These are phyloP conservation scores for Xestobium rufovillosum DNA, from an alignment of 2,888 invertebrate species.

Conservation along the genomic window DNA sequence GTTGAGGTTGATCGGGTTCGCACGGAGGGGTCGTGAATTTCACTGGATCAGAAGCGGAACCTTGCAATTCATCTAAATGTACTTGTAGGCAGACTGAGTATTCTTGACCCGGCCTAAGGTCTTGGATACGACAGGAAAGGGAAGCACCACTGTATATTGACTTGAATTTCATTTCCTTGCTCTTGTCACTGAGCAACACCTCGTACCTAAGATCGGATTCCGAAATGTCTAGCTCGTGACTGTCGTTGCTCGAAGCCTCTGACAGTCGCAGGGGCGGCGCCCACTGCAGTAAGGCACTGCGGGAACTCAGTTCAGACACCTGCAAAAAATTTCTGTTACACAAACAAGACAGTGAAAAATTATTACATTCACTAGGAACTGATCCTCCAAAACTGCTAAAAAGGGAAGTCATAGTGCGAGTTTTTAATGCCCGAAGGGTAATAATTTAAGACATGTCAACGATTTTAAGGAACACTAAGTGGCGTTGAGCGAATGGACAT, in stretches of 20 bases:
- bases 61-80: constrained; percentile 65
- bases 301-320: constrained; percentile 76
- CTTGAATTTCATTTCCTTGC: constrained; percentile 76
- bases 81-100: constrained; percentile 78
- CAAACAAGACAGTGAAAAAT: constrained; percentile 12
- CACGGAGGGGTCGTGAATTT: constrained; percentile 75
- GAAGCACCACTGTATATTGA: constrained; percentile 74
- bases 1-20: constrained; percentile 67
- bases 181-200: constrained; percentile 69
- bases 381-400: too few species aligned
- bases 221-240: constrained; percentile 48
- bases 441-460: too few species aligned
- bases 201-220: constrained; percentile 70
- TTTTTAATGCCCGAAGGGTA: too few species aligned
- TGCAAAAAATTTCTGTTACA: too few species aligned
- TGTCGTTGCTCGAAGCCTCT: constrained; percentile 44
- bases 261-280: constrained; percentile 54
- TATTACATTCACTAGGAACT: too few species aligned
- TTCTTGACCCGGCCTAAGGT: constrained; percentile 80
- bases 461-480: too few species aligned
- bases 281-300: constrained; percentile 81
- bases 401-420: too few species aligned
- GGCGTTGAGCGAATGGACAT: too few species aligned
- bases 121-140: constrained; percentile 71
- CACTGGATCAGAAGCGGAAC: constrained; percentile 67